phyloP scores from a whole-genome alignment of 1,140 invertebrate species.

The Megathymus violae region DNA sequence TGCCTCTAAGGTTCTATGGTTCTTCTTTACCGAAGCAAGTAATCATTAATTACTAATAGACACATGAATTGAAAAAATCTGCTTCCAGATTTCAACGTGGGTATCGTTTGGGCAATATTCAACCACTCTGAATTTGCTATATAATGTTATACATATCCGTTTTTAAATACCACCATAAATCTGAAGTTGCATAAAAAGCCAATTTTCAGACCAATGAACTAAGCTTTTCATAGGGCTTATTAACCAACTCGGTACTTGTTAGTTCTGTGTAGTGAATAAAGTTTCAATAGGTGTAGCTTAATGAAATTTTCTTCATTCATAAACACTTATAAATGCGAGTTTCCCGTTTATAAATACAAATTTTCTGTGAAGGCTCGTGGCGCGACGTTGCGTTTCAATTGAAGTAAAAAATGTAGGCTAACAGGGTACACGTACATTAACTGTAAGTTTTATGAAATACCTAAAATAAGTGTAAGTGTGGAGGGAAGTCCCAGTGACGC shows the following conservation, averaged over 20 bases:
- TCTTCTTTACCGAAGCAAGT: too few species aligned
- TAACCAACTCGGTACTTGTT: not conserved
- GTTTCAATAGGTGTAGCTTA: not conserved
- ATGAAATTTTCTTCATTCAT: not conserved
- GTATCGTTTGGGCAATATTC: too few species aligned
- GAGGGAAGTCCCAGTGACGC: too few species aligned
- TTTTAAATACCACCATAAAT: too few species aligned
- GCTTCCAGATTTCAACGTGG: too few species aligned
- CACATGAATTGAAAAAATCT: too few species aligned
- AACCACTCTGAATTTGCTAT: too few species aligned
- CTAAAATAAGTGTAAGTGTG: too few species aligned
- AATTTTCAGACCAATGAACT: not conserved
- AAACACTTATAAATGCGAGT: not conserved
- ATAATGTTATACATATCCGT: too few species aligned
- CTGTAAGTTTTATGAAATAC: too few species aligned
- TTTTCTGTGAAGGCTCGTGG: not conserved
- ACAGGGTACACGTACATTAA: not conserved
- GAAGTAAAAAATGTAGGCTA: not conserved
- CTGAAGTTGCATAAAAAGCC: not conserved
- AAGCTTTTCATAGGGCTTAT: not conserved
- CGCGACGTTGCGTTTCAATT: not conserved
- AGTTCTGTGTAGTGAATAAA: slow-evolving; percentile 1
- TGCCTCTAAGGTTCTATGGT: too few species aligned
- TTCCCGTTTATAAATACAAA: not conserved
- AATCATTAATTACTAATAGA: too few species aligned